Evolutionary conservation across 37 sponge, comb jelly and placozoan genomes (phyloP).

Genomic region (Amphimedon queenslandica): DNA sequence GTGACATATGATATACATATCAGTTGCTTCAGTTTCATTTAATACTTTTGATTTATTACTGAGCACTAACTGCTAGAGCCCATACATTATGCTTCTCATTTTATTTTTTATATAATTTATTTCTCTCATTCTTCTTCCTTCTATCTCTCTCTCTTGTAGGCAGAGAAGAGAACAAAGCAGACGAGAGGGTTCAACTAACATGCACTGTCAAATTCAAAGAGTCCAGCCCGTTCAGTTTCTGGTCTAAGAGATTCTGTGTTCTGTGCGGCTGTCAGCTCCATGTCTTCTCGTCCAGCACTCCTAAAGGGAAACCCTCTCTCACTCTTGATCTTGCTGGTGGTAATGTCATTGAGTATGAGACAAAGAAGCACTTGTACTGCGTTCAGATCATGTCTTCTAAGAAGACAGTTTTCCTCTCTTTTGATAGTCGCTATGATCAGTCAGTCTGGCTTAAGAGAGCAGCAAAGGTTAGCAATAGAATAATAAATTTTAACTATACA

Average conservation of each 20-base stretch:
- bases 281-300: constrained; percentile 56
- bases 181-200: constrained; percentile 57
- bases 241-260: constrained; percentile 75
- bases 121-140: not conserved
- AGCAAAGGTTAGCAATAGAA: constrained; percentile 51
- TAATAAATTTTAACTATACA: no score
- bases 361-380: constrained; percentile 51
- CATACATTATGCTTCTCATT: no score
- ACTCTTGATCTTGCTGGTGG: constrained; percentile 56
- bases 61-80: no score
- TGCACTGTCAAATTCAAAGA: constrained; percentile 59
- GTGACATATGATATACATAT: not conserved
- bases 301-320: constrained; percentile 51
- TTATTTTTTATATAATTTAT: no score
- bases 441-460: constrained; percentile 72
- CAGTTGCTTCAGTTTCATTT: not conserved
- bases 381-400: constrained; percentile 29
- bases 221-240: constrained; percentile 24
- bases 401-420: constrained; percentile 44
- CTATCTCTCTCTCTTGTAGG: no score
- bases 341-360: constrained; percentile 37
- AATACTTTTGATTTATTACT: not conserved
- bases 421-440: constrained; percentile 57
- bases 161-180: constrained; percentile 42
- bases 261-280: constrained; percentile 74